Evolutionary conservation across 1,140 invertebrate species (phyloP).

Genomic region (Myzus persicae): DNA sequence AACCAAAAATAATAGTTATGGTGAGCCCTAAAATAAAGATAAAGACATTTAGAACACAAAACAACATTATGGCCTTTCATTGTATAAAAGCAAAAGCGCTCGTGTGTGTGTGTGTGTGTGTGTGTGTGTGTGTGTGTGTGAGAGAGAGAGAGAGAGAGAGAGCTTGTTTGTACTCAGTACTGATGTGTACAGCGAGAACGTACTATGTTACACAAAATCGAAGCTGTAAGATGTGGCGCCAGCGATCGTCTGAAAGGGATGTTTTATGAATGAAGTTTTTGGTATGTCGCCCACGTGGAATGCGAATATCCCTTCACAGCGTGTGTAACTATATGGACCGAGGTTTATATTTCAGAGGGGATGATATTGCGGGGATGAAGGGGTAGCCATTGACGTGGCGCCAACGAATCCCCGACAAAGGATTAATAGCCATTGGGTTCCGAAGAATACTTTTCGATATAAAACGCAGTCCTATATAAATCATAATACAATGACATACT

Average conservation of each 20-base stretch:
- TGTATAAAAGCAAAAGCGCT: conserved; percentile 27
- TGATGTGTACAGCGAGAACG: not conserved
- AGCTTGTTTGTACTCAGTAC: not conserved
- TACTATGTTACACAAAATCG: conserved; percentile 46
- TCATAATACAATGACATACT: conserved; percentile 45
- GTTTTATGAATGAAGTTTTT: conserved; percentile 59
- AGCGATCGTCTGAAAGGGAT: conserved; percentile 53
- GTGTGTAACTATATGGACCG: conserved; percentile 41
- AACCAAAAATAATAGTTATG: not conserved
- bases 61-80: conserved; percentile 32
- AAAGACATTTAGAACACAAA: conserved; percentile 32
- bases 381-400: conserved; percentile 48
- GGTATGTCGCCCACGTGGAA: conserved; percentile 58
- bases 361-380: not conserved
- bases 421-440: conserved; percentile 55
- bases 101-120: not conserved
- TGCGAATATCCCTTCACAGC: conserved; percentile 53
- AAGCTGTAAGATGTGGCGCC: conserved; percentile 54
- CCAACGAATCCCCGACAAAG: conserved; percentile 53
- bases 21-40: not conserved
- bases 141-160: too few relatives aligned
- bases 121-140: not conserved
- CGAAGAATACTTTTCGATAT: conserved; percentile 50
- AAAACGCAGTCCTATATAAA: conserved; percentile 35
- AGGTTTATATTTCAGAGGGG: conserved; percentile 36